These are phyloP conservation scores for Talpa occidentalis DNA, from an alignment of 2,113 vertebrate genomes.

Conservation along the genomic window DNA sequence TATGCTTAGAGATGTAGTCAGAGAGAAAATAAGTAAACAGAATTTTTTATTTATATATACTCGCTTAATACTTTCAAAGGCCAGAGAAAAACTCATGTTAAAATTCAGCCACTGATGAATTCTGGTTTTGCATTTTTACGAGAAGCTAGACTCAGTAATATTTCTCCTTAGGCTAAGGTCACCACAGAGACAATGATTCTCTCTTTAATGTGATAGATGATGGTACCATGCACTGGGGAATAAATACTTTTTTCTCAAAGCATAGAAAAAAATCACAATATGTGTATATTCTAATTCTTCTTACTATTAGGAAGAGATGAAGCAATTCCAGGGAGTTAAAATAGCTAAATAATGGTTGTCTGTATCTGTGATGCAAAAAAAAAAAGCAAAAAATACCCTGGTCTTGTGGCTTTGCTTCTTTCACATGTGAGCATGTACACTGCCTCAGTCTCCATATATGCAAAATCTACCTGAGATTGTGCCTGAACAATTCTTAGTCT, in stretches of 20 bases:
- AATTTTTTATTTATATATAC: neutral
- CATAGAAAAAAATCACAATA: neutral
- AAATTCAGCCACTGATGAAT: neutral
- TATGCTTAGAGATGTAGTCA: neutral
- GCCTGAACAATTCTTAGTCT: neutral
- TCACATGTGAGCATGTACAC: fast-evolving
- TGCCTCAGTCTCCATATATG: neutral
- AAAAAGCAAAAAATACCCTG: no score
- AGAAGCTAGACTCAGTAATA: neutral
- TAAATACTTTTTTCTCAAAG: neutral
- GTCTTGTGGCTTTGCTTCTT: neutral
- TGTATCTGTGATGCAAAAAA: neutral
- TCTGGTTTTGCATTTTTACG: neutral
- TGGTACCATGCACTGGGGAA: neutral
- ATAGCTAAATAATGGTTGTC: neutral
- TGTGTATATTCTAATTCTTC: neutral
- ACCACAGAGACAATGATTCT: neutral
- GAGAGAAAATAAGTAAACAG: neutral
- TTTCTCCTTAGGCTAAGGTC: neutral
- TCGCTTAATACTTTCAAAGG: neutral
- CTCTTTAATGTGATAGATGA: neutral
- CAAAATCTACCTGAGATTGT: neutral
- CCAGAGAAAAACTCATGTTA: neutral
- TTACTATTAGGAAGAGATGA: neutral
- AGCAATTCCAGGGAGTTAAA: neutral